Conservation (phyloP, 2,888 invertebrate genomes). For the Dolichomitus sp. region DNA sequence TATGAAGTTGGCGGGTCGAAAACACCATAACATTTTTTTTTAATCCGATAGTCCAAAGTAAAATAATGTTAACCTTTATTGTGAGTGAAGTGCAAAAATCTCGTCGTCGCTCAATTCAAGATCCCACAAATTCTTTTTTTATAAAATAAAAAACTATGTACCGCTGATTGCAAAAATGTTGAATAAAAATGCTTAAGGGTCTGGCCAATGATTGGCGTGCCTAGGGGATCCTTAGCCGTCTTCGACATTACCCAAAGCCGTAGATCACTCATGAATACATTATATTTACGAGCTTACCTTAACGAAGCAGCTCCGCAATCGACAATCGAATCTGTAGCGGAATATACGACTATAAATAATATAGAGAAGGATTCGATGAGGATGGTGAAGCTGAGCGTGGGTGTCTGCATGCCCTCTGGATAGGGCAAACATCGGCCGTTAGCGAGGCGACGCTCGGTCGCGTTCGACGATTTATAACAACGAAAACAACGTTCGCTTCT, state of each 20-base stretch:
- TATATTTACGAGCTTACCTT: conserved; percentile 24
- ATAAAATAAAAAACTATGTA: too few relatives aligned
- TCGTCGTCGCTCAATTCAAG: too few relatives aligned
- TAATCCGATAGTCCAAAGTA: too few relatives aligned
- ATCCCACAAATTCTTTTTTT: too few relatives aligned
- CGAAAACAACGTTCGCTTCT: conserved; percentile 37
- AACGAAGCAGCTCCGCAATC: conserved; percentile 27
- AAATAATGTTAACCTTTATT: too few relatives aligned
- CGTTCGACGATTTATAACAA: conserved; percentile 56
- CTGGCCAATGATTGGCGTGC: neutral
- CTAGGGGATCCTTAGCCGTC: neutral
- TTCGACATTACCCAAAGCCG: neutral
- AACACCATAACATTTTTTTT: too few relatives aligned
- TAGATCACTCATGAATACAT: conserved; percentile 2
- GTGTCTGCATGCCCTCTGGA: conserved; percentile 17
- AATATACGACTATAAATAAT: conserved; percentile 48
- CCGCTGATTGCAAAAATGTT: neutral
- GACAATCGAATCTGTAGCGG: conserved; percentile 11
- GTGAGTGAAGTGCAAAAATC: too few relatives aligned
- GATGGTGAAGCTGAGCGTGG: conserved; percentile 1
- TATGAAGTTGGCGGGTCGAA: too few relatives aligned
- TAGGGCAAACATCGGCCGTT: conserved; percentile 51
- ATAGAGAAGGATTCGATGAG: neutral
- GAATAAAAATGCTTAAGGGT: neutral
- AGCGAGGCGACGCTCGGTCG: conserved; percentile 50